Conservation (phyloP, 1,140 invertebrate genomes). For the Melipona quadrifasciata region DNA sequence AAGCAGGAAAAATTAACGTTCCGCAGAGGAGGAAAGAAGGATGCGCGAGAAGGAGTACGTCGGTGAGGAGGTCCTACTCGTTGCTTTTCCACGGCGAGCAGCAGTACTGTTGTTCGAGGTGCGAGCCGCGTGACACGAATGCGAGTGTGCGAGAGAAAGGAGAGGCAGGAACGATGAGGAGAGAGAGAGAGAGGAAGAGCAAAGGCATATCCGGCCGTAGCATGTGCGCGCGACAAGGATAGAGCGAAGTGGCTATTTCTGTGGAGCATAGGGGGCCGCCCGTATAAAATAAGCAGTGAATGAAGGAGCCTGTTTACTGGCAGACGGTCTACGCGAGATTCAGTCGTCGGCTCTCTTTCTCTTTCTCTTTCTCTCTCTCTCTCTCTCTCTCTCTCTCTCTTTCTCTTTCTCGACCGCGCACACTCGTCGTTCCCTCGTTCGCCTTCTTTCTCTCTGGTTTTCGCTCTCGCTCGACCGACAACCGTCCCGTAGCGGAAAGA, state of each 20-base stretch:
- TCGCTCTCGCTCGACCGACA: conserved; percentile 47
- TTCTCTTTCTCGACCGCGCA: neutral
- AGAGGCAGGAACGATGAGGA: conserved; percentile 51
- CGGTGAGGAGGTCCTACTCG: conserved; percentile 52
- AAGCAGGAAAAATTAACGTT: neutral
- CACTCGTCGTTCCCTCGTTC: conserved; percentile 1
- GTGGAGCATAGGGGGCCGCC: conserved; percentile 70
- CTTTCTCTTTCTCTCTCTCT: conserved; percentile 38
- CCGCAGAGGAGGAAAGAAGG: conserved; percentile 35
- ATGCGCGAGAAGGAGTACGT: conserved; percentile 54
- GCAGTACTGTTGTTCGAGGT: conserved; percentile 62
- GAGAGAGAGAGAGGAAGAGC: conserved; percentile 28
- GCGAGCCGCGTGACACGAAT: conserved; percentile 73
- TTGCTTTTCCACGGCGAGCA: conserved; percentile 59
- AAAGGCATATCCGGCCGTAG: conserved; percentile 55
- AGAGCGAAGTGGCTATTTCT: conserved; percentile 76
- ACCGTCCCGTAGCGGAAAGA: conserved; percentile 20
- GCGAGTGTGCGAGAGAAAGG: conserved; percentile 72
- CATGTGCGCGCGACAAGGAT: conserved; percentile 59
- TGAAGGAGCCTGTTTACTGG: conserved; percentile 80
- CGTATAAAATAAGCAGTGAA: conserved; percentile 79
- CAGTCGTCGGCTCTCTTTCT: conserved; percentile 61
- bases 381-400: neutral
- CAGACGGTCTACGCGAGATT: conserved; percentile 77
- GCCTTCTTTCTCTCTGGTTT: conserved; percentile 23